Percentiles rank a stretch among this genome's conserved stretches.
phyloP scores from a whole-genome alignment of 2,113 vertebrate species.

The Ophiodon elongatus region DNA sequence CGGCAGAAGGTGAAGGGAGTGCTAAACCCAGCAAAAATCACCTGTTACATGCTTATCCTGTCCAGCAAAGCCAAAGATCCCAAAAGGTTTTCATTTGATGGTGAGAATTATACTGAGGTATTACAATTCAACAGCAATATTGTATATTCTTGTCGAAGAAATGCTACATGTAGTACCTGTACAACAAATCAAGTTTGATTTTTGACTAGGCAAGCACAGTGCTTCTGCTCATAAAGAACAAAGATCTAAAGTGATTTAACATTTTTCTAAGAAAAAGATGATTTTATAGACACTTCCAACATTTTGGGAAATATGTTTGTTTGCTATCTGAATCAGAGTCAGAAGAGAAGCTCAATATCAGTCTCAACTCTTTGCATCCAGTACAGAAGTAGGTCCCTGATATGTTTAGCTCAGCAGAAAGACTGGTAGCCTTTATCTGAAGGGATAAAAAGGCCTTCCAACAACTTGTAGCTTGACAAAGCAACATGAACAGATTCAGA shows the following conservation, averaged over 20 bases:
- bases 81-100: neutral
- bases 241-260: neutral
- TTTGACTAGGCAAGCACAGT: neutral
- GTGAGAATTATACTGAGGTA: constrained; percentile 36
- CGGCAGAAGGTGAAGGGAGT: neutral
- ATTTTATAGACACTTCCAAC: neutral
- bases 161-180: constrained; percentile 35
- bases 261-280: neutral
- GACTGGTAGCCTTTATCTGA: neutral
- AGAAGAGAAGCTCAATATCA: neutral
- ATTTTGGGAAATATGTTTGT: constrained; percentile 1
- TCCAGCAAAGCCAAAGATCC: constrained; percentile 2
- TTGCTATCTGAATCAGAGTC: neutral
- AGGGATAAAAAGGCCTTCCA: neutral
- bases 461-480: neutral
- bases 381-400: neutral
- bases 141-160: constrained; percentile 9
- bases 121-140: constrained; percentile 23
- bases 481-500: neutral
- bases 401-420: neutral
- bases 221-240: constrained; percentile 9
- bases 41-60: neutral
- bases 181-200: neutral
- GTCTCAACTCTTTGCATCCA: neutral
- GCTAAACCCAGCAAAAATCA: constrained; percentile 2